These are phyloP conservation scores for Falco berigora DNA, from an alignment of 2,797 vertebrate species.

Conservation along the genomic window DNA sequence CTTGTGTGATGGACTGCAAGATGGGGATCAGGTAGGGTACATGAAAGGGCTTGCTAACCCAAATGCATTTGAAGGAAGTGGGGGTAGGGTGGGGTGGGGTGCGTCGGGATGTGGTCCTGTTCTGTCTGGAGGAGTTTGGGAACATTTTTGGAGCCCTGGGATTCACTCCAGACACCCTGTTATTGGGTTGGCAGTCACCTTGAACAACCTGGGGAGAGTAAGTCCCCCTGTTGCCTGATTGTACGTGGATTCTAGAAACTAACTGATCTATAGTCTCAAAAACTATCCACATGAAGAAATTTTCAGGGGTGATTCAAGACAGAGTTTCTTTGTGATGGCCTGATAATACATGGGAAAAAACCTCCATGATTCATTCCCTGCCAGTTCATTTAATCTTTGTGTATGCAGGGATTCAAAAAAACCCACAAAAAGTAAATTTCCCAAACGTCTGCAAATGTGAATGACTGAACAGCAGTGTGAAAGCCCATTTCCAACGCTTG, in stretches of 20 bases:
- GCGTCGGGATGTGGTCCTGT: not conserved
- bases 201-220: not conserved
- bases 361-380: not conserved
- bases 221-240: not conserved
- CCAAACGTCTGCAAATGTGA: not conserved
- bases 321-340: not conserved
- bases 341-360: not conserved
- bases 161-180: not conserved
- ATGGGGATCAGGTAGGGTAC: slow-evolving; percentile 90
- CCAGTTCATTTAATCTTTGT: not conserved
- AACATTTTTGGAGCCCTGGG: not conserved
- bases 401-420: not conserved
- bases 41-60: not conserved
- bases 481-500: not conserved
- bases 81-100: not conserved
- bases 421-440: not conserved
- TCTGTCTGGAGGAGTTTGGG: not conserved
- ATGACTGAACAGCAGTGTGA: not conserved
- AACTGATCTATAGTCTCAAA: not conserved
- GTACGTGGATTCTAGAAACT: not conserved
- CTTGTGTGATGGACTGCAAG: slow-evolving; percentile 98
- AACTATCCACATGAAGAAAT: not conserved
- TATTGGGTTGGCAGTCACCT: not conserved
- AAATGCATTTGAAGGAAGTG: not conserved
- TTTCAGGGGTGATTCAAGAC: not conserved